A percentile compares a stretch with the other conserved stretches of the same genome.
Conservation (phyloP, 2,888 invertebrate species). For the Diadegma fenestrale region DNA sequence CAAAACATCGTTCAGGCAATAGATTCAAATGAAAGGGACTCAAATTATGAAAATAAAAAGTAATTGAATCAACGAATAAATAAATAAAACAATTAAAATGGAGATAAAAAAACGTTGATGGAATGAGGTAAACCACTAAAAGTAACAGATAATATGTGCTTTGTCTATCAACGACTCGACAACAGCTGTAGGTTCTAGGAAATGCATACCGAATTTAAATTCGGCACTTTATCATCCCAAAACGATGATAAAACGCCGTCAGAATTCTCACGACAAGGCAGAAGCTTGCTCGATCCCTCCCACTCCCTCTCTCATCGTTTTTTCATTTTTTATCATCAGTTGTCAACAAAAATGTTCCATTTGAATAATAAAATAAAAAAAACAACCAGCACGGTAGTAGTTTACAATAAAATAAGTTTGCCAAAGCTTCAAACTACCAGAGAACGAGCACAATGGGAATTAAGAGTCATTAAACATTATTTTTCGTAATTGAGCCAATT, state of each 20-base stretch:
- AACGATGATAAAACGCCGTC: constrained; percentile 75
- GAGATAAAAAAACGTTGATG: constrained; percentile 61
- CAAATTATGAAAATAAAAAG: constrained; percentile 72
- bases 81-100: constrained; percentile 20
- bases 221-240: constrained; percentile 76
- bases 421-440: constrained; percentile 69
- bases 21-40: constrained; percentile 71
- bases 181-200: constrained; percentile 82
- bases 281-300: constrained; percentile 73
- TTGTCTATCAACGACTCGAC: constrained; percentile 85
- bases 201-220: constrained; percentile 81
- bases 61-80: constrained; percentile 66
- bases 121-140: constrained; percentile 76
- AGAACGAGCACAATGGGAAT: constrained; percentile 47
- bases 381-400: constrained; percentile 47
- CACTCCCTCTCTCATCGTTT: constrained; percentile 36
- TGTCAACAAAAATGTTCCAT: constrained; percentile 18
- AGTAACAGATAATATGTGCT: constrained; percentile 80
- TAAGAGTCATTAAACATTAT: constrained; percentile 45
- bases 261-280: constrained; percentile 77
- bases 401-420: constrained; percentile 62
- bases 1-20: constrained; percentile 81
- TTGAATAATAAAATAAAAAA: neutral
- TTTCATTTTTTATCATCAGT: constrained; percentile 41
- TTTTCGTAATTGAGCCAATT: too few species aligned